Conservation (phyloP, 2,888 invertebrate species). For the Sminthurides aquaticus region DNA sequence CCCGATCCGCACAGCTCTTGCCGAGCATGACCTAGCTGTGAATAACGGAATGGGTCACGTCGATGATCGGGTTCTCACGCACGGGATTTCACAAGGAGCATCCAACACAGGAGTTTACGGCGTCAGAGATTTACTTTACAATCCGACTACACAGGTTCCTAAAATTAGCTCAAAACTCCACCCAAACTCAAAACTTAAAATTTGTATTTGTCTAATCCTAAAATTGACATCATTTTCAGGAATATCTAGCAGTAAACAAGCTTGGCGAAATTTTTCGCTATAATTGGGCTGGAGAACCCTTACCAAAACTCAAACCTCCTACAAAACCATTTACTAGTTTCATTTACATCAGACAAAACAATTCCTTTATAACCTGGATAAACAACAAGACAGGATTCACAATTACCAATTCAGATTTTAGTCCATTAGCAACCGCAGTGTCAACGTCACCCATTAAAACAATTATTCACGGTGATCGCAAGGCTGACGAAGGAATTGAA, state of each 20-base stretch:
- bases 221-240: slow-evolving; percentile 27
- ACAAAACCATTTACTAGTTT: slow-evolving; percentile 34
- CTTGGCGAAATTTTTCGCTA: slow-evolving; percentile 34
- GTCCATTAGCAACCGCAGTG: slow-evolving; percentile 36
- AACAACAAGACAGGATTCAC: slow-evolving; percentile 35
- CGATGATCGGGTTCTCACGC: slow-evolving; percentile 36
- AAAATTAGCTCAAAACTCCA: no score
- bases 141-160: slow-evolving; percentile 31
- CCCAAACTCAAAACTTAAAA: no score
- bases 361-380: slow-evolving; percentile 31
- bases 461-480: slow-evolving; percentile 22
- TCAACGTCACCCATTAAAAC: slow-evolving; percentile 35
- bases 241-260: slow-evolving; percentile 38
- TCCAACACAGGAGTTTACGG: slow-evolving; percentile 37
- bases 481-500: slow-evolving; percentile 27
- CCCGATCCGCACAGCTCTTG: slow-evolving; percentile 21
- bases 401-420: slow-evolving; percentile 38
- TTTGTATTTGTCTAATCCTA: no score
- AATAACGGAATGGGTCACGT: slow-evolving; percentile 37
- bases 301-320: slow-evolving; percentile 24
- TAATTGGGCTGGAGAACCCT: slow-evolving; percentile 34
- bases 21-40: slow-evolving; percentile 31
- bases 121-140: slow-evolving; percentile 35
- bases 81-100: slow-evolving; percentile 40
- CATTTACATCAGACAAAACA: slow-evolving; percentile 32